Base-by-base conservation (phyloP, 2,113 vertebrate genomes). In the Phoxinus phoxinus region DNA sequence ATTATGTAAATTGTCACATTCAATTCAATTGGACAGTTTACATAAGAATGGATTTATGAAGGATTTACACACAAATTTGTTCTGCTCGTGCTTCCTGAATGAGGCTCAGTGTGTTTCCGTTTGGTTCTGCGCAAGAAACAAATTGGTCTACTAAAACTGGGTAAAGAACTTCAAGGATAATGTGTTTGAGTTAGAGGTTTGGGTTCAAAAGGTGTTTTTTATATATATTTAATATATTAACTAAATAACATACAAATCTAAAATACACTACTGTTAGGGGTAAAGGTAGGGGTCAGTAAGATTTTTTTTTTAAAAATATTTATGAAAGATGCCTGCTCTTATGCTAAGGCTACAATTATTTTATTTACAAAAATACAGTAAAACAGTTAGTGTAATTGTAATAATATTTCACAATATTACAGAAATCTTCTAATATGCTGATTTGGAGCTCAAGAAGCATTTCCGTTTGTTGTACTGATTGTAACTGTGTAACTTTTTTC, bases 41-140 rank as follows among this genome's bases (percentile, higher is more conserved):
- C 37, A 73, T 73, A 25, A 73, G 37, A 73, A 73, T 73, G 37
- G 37, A 25, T 73, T 46, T 73, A 46, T 41, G 37, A 73, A 46
- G 0, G 12, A 74, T 74, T 74, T 74, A 17, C 41, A 73, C 41
- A 46, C 12, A 8, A 3, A 74, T 74, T 74, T 74, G n/a, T 27
- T 27, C n/a, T 63, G 59, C 59, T 27, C 25, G 59, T 63, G 59
- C 27, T 74, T 15, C 72, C 44, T 15, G 71, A 73, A 46, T 73
- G 71, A 25, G n/a, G n/a, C n/a, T 74, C 12, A 48, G 6, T 48
- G 12, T 46, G 71, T 73, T 73, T 73, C 46, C 13, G n/a, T 46
- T 73, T 46, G 41, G 2, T 35, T 69, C 7, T 69, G 17, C 9
- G 7, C 8, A 69, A 69, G 30, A 9, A 35, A 69, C 30, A 69